A percentile compares a stretch with the other conserved stretches of the same genome.
Conservation (phyloP, 2,113 vertebrate genomes). For the Aythya baeri region DNA sequence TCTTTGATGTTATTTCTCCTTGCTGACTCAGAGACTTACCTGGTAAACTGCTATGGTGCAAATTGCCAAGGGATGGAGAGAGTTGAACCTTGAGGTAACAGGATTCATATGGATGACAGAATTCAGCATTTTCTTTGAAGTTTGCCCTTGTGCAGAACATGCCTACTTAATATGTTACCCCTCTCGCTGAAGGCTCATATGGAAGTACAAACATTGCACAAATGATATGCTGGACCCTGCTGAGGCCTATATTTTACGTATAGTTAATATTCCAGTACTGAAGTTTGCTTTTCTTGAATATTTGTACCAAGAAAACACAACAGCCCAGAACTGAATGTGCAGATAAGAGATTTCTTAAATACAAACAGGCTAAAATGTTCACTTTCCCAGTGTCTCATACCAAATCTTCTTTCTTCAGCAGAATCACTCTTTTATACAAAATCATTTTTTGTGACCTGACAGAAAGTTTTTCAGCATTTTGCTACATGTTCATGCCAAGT, state of each 20-base stretch:
- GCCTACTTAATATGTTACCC: neutral
- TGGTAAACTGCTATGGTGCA: neutral
- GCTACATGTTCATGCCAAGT: neutral
- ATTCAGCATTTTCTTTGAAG: neutral
- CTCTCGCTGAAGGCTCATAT: neutral
- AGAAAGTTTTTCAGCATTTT: neutral
- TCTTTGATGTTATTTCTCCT: neutral
- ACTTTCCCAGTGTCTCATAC: neutral
- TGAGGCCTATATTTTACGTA: slow-evolving; percentile 33
- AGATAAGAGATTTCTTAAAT: neutral
- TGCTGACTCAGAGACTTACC: neutral
- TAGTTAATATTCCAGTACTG: neutral
- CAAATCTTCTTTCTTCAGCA: neutral
- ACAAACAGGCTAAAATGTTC: neutral
- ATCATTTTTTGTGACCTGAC: neutral
- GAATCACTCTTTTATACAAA: neutral
- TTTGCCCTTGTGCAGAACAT: neutral
- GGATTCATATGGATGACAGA: neutral
- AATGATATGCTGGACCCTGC: neutral
- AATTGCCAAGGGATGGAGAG: neutral
- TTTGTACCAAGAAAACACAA: neutral
- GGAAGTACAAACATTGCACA: neutral
- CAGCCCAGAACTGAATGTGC: neutral
- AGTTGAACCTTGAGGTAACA: neutral
- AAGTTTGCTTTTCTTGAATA: neutral